Evolutionary conservation across 2,888 invertebrate species (phyloP).

Genomic region (Pteria penguin): DNA sequence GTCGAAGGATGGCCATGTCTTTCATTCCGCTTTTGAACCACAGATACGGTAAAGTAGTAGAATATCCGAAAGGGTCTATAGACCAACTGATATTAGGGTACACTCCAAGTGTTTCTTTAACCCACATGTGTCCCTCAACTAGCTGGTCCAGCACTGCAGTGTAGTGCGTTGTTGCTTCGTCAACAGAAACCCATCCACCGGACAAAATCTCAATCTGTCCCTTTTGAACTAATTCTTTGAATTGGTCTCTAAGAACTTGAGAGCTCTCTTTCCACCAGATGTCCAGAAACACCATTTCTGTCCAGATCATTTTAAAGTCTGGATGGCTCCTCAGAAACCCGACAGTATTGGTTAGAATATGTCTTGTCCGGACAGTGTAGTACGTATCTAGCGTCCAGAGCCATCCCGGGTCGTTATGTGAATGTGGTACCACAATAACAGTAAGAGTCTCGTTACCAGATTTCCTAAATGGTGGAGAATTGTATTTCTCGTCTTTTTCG

Average conservation of each 20-base stretch:
- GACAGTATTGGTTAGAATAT: slow-evolving; percentile 94
- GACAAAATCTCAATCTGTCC: slow-evolving; percentile 73
- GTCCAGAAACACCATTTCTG: slow-evolving; percentile 73
- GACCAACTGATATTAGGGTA: slow-evolving; percentile 71
- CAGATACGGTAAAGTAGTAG: slow-evolving; percentile 69
- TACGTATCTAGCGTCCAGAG: slow-evolving; percentile 96
- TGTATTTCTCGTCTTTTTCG: slow-evolving; percentile 24
- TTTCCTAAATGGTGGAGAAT: not conserved
- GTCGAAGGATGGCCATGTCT: slow-evolving; percentile 69
- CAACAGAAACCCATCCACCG: slow-evolving; percentile 76
- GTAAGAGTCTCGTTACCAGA: slow-evolving; percentile 41
- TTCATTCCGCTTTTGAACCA: slow-evolving; percentile 67
- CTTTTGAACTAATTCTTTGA: slow-evolving; percentile 58
- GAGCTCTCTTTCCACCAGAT: slow-evolving; percentile 71
- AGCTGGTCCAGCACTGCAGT: slow-evolving; percentile 71
- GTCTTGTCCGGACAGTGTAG: slow-evolving; percentile 87
- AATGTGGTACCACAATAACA: slow-evolving; percentile 91
- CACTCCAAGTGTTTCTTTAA: slow-evolving; percentile 81
- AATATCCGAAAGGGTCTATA: slow-evolving; percentile 77
- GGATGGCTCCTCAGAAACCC: slow-evolving; percentile 89
- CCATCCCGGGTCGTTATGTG: slow-evolving; percentile 99
- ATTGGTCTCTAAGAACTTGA: slow-evolving; percentile 33
- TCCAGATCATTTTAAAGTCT: slow-evolving; percentile 82
- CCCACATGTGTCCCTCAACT: slow-evolving; percentile 75
- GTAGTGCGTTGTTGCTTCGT: slow-evolving; percentile 74